A percentile compares a stretch with the other conserved stretches of the same genome.
These are phyloP conservation scores for Lutjanus erythropterus DNA, from an alignment of 2,113 vertebrate genomes.

Conservation along the genomic window DNA sequence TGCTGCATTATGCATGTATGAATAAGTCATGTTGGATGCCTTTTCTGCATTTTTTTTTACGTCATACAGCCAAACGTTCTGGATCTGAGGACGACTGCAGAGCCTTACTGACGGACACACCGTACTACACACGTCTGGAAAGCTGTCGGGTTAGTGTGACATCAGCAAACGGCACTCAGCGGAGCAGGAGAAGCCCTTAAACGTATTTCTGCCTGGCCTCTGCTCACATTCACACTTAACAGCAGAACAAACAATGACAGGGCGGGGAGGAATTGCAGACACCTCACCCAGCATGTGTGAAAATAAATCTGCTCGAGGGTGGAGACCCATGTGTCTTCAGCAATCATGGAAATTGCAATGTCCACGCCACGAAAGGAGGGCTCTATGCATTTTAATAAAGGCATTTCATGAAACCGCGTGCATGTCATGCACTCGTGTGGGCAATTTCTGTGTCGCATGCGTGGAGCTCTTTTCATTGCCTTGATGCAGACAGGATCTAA, in stretches of 20 bases:
- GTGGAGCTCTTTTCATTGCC: slow-evolving; percentile 56
- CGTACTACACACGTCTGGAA: slow-evolving; percentile 70
- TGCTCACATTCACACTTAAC: slow-evolving; percentile 83
- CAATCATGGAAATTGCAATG: slow-evolving; percentile 83
- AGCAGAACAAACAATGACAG: slow-evolving; percentile 86
- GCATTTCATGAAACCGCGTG: slow-evolving; percentile 69
- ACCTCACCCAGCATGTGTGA: slow-evolving; percentile 87
- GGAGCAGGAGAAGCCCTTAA: slow-evolving; percentile 68
- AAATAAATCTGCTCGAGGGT: slow-evolving; percentile 85
- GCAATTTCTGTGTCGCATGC: slow-evolving; percentile 44
- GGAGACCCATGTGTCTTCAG: slow-evolving; percentile 82
- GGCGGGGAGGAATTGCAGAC: slow-evolving; percentile 85
- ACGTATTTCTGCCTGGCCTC: slow-evolving; percentile 72
- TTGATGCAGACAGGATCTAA: slow-evolving; percentile 55
- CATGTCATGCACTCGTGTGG: slow-evolving; percentile 58
- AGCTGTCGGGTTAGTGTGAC: slow-evolving; percentile 74
- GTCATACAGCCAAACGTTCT: slow-evolving; percentile 54
- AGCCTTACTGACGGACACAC: slow-evolving; percentile 50
- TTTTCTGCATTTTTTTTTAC: slow-evolving; percentile 49
- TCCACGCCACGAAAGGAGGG: slow-evolving; percentile 66
- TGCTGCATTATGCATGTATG: slow-evolving; percentile 56
- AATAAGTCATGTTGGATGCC: slow-evolving; percentile 51
- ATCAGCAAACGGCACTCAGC: slow-evolving; percentile 59
- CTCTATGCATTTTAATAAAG: slow-evolving; percentile 73
- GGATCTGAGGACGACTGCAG: slow-evolving; percentile 49